Evolutionary conservation across 2,888 invertebrate genomes (phyloP).

Genomic region (Drosophila suboccidentalis): DNA sequence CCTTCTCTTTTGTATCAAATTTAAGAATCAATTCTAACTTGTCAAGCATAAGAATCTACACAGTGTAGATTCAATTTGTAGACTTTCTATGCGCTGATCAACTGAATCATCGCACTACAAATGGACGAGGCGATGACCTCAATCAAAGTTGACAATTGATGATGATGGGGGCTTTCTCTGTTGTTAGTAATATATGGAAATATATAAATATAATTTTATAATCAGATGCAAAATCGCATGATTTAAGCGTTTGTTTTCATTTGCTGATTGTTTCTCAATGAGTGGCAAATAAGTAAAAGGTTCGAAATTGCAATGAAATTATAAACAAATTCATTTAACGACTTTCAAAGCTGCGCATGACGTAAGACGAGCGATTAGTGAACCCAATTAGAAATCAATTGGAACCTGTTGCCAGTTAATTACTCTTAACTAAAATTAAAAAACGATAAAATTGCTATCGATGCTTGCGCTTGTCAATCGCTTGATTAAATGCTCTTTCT

Average conservation of each 20-base stretch:
- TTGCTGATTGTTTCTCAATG: constrained; percentile 19
- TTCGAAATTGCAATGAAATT: constrained; percentile 3
- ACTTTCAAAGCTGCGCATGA: constrained; percentile 33
- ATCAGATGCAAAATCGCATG: constrained; percentile 39
- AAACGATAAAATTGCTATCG: constrained; percentile 47
- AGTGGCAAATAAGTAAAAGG: constrained; percentile 16
- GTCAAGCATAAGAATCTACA: constrained; percentile 1
- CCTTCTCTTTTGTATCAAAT: neutral
- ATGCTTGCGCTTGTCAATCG: constrained; percentile 27
- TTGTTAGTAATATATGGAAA: neutral
- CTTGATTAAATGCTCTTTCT: constrained; percentile 18
- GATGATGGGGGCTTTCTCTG: constrained; percentile 47
- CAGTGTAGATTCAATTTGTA: constrained; percentile 11
- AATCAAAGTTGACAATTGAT: constrained; percentile 49
- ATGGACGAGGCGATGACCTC: constrained; percentile 52
- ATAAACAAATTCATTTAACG: constrained; percentile 16
- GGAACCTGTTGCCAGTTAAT: constrained; percentile 39
- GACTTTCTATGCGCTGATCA: constrained; percentile 17
- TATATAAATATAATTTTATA: constrained; percentile 18
- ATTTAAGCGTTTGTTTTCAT: constrained; percentile 18
- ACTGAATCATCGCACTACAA: constrained; percentile 34
- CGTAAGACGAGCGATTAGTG: constrained; percentile 35
- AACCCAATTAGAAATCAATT: constrained; percentile 56
- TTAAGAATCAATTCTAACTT: neutral
- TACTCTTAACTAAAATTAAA: neutral